Evolutionary conservation across 2,113 vertebrate species (phyloP).

Genomic region (Nymphicus hollandicus): DNA sequence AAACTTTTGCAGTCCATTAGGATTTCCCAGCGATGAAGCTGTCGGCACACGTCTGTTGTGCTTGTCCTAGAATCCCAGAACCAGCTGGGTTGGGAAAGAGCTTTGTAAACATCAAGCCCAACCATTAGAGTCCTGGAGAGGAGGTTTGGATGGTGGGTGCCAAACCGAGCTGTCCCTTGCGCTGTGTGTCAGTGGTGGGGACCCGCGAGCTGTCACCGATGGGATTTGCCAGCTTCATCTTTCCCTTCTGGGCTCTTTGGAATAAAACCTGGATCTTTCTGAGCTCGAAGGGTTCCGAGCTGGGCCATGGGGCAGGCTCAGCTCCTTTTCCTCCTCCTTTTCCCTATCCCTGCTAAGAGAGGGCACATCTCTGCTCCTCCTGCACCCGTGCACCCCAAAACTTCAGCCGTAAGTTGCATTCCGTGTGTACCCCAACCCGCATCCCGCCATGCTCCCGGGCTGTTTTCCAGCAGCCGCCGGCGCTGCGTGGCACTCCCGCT

Average conservation of each 20-base stretch:
- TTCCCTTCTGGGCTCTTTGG: background rate
- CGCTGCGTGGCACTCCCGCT: background rate
- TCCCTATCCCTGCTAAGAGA: no score
- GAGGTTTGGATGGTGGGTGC: background rate
- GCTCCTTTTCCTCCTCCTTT: background rate
- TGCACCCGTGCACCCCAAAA: fast-evolving
- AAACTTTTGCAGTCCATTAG: background rate
- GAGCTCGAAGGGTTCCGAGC: fast-evolving
- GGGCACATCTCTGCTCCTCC: background rate
- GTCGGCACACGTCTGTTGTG: fast-evolving
- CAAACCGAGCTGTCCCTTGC: fast-evolving
- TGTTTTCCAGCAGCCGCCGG: background rate
- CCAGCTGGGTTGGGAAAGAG: background rate
- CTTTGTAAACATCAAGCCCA: background rate
- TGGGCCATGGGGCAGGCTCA: background rate
- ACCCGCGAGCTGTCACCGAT: background rate
- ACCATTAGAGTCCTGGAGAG: background rate
- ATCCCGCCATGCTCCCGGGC: background rate
- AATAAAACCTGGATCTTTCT: background rate
- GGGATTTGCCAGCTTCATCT: background rate
- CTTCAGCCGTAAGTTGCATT: fast-evolving
- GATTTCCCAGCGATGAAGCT: fast-evolving
- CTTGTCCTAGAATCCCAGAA: background rate
- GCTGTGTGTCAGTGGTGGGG: background rate
- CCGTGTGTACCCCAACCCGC: background rate